Base-by-base conservation (phyloP, 2,113 vertebrate genomes). In the Micronycteris hirsuta region DNA sequence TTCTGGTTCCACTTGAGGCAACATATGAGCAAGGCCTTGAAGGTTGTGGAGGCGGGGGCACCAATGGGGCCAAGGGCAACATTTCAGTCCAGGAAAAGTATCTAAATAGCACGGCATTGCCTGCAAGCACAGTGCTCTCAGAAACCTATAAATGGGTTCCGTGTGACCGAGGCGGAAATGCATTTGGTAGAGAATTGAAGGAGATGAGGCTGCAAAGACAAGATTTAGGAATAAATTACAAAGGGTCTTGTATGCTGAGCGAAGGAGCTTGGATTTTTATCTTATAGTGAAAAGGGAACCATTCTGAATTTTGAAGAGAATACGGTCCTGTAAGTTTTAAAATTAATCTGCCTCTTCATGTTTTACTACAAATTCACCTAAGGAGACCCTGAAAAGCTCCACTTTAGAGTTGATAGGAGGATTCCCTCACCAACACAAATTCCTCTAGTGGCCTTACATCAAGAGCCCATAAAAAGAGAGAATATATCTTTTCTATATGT, bases 341-440 rank as follows among this genome's bases (percentile, higher is more conserved):
- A 86, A 71, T 84, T 47, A 95, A 89, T 81, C 86, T 92, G 13
- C 10, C 86, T 80, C 89, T 91, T 91, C 36, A 17, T 89, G 43
- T 83, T 93, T 89, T 77, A 93, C 54, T 83, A 89, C 58, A 93
- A 88, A 93, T 63, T 94, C 73, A 74, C 82, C 67, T 56, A 70
- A 86, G 47, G 78, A n/a, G 52, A 65, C n/a, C 58, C 77, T 87
- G 63, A 52, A 91, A 91, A 86, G 36, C 24, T 91, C 47, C 76
- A 45, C 88, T 94, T 93, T 52, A 86, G 74, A 83, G 38, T 89
- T 91, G 93, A 89, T 63, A 74, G 73, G 24, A 90, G 33, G 26
- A 94, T 93, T 95, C 87, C 71, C 70, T 76, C 92, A 94, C 78
- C 74, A 78, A 70, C 24, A 70, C 33, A 89, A 78, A 91, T 65